phyloP scores from a whole-genome alignment of 35 echinoderm and acorn worm species.

The Lytechinus pictus region DNA sequence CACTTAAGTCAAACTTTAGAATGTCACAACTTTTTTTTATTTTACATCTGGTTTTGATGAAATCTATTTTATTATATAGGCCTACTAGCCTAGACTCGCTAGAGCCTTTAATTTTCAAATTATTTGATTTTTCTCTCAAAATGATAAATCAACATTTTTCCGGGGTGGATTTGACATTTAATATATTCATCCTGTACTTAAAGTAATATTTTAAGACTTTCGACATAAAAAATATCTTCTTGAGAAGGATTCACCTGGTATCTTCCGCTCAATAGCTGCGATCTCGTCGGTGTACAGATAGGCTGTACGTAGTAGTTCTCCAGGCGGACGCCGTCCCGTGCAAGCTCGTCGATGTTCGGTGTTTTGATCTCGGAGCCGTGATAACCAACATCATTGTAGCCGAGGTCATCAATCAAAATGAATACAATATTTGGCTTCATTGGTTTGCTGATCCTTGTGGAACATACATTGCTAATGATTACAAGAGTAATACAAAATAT shows the following conservation, averaged over 20 bases:
- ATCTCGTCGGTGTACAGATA: slow-evolving; percentile 68
- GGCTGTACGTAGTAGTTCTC: slow-evolving; percentile 84
- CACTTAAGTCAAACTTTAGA: no score
- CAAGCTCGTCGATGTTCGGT: slow-evolving; percentile 67
- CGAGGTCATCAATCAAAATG: slow-evolving; percentile 66
- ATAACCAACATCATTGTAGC: slow-evolving; percentile 59
- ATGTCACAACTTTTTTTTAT: no score
- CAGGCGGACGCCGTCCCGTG: slow-evolving; percentile 55
- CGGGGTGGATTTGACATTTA: no score
- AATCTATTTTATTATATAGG: no score
- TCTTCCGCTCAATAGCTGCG: slow-evolving; percentile 69
- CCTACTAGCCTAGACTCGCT: no score
- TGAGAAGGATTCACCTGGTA: slow-evolving; percentile 54
- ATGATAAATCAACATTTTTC: no score
- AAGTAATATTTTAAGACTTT: no score
- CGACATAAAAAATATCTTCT: no score
- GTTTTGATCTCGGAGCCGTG: slow-evolving; percentile 71
- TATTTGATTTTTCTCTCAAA: no score
- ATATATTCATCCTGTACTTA: no score
- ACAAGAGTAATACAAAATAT: neutral
- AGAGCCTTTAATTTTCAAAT: no score
- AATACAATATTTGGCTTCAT: slow-evolving; percentile 62
- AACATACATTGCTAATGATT: neutral
- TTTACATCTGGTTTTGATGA: no score
- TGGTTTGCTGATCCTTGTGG: neutral